A percentile compares a stretch with the other conserved stretches of the same genome.
Conservation (phyloP, 1,140 invertebrate genomes). For the Aphelinus atriplicis region DNA sequence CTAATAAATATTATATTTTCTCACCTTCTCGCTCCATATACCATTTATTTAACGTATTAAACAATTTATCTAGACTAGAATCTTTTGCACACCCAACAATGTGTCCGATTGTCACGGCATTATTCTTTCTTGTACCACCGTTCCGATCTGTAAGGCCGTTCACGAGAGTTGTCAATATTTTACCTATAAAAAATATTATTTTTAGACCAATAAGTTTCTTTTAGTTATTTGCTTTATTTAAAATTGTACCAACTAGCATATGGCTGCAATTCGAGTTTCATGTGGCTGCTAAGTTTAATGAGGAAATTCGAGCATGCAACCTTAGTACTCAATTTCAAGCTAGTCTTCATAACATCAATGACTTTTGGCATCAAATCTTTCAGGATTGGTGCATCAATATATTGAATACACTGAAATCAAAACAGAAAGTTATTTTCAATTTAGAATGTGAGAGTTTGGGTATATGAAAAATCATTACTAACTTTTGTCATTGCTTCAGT, state of each 20-base stretch:
- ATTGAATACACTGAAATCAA: conserved; percentile 80
- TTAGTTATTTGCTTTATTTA: conserved; percentile 2
- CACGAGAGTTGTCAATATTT: conserved; percentile 80
- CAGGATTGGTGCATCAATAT: conserved; percentile 79
- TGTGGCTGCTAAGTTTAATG: conserved; percentile 72
- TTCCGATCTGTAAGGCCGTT: conserved; percentile 87
- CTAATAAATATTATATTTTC: conserved; percentile 6
- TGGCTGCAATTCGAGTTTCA: conserved; percentile 70
- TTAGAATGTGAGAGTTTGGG: neutral
- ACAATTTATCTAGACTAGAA: conserved; percentile 85
- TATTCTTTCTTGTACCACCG: conserved; percentile 82
- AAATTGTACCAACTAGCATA: conserved; percentile 67
- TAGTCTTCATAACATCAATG: conserved; percentile 83
- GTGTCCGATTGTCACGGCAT: conserved; percentile 84
- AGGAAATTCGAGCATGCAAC: conserved; percentile 87
- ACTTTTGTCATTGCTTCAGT: conserved; percentile 88
- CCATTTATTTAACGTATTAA: conserved; percentile 81
- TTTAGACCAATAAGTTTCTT: conserved; percentile 11
- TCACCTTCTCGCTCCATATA: conserved; percentile 80
- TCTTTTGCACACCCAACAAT: conserved; percentile 88
- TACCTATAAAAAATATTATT: conserved; percentile 66
- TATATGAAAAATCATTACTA: conserved; percentile 42
- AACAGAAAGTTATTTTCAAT: conserved; percentile 20
- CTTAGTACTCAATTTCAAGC: conserved; percentile 84
- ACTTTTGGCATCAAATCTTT: conserved; percentile 83